phyloP scores from a whole-genome alignment of 1,140 invertebrate species.

The Sarcophaga bullata region DNA sequence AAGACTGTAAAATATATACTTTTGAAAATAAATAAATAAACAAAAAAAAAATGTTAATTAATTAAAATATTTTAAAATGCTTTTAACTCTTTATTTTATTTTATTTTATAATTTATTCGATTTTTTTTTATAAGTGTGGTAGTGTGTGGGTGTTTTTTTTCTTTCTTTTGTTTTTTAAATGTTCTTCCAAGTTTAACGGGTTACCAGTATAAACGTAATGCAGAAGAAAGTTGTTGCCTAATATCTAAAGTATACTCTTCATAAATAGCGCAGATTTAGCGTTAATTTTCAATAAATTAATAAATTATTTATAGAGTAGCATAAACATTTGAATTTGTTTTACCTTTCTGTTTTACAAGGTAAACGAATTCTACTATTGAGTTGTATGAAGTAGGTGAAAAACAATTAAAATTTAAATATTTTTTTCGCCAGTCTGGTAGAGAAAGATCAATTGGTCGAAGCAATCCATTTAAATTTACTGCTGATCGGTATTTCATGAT shows the following conservation, averaged over 20 bases:
- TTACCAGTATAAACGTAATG: too few species aligned
- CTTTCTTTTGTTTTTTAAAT: too few species aligned
- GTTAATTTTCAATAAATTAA: background rate
- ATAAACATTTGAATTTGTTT: background rate
- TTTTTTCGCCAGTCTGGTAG: background rate
- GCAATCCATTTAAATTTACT: constrained; percentile 67
- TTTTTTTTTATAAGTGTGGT: too few species aligned
- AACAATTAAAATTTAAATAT: background rate
- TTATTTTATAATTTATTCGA: too few species aligned
- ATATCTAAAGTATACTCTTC: too few species aligned
- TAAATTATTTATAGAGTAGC: background rate
- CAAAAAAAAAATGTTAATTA: background rate
- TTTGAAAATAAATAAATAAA: constrained; percentile 13
- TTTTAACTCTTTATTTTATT: too few species aligned
- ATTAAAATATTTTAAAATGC: background rate
- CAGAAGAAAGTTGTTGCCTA: too few species aligned
- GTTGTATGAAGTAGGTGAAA: background rate
- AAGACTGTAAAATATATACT: constrained; percentile 18
- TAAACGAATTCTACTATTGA: background rate
- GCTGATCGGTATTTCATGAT: constrained; percentile 68
- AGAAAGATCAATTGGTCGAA: constrained; percentile 44
- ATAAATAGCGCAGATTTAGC: background rate
- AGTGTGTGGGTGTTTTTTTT: too few species aligned
- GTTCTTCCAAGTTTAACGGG: too few species aligned
- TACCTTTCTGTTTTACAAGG: too few species aligned